Evolutionary conservation across 2,888 invertebrate species (phyloP), one percentile per base, ranked within the genome.

Genomic region (Phania funesta): DNA sequence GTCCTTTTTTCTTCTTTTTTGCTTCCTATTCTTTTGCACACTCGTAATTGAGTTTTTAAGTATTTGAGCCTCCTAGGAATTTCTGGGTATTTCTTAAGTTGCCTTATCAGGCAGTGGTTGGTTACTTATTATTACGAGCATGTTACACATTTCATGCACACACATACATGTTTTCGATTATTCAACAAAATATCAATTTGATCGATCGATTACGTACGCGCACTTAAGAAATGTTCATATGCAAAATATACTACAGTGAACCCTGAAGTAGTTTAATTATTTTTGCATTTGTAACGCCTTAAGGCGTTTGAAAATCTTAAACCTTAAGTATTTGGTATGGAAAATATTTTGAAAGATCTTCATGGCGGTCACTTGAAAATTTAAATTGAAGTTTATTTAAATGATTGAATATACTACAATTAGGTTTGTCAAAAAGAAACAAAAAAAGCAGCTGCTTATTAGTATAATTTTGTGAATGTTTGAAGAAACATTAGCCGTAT

Each of bases 311-410:
- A 16, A 60, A 62, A 41, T 29, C 77, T 62, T 44, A 48, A 62
- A 41, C 35, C 77, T 62, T 44, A 48, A 77, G 76, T 77, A 48
- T 52, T 46, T 65, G 60, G 24, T 48, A 38, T 50, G 32, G 16
- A 32, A 68, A 62, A 65, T 54, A 58, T 77, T 18, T 48, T 70
- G 26, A 35, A 18, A 52, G 54, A 68, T 26, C 22, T 78, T 70
- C 62, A 82, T 82, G 82, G 82, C 77, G 82, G 82, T 78, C 82
- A 82, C 82, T 82, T 82, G 74, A 82, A 74, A 74, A 60, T 11
- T 67, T 32, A 58, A 35, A 20, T 38, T 38, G 11, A 67, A 58
- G 24, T 16, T 18, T 29, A 70, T 76, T 60, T 41, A 54, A 77
- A 77, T 64, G 52, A 48, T 64, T 74, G 74, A 54, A 60, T 60